Conservation (phyloP, 2,888 invertebrate species). For the Notodonta ziczac region DNA sequence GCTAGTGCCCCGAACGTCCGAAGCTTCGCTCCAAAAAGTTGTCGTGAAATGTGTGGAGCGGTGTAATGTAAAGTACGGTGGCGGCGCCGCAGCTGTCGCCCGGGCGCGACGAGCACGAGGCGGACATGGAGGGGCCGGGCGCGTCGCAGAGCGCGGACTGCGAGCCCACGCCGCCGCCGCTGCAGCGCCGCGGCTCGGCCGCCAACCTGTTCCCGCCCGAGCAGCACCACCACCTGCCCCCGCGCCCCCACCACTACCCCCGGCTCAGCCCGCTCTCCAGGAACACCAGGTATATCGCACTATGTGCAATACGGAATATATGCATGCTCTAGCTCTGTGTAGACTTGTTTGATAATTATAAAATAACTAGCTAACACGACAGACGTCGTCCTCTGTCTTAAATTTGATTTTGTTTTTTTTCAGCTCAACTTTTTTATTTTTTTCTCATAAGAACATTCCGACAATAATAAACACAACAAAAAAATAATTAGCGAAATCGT, state of each 20-base stretch:
- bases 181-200: slow-evolving; percentile 93
- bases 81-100: slow-evolving; percentile 88
- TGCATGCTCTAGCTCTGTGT: too few relatives aligned
- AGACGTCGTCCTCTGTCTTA: too few relatives aligned
- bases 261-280: slow-evolving; percentile 93
- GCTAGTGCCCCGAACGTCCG: too few relatives aligned
- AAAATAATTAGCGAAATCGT: too few relatives aligned
- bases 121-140: slow-evolving; percentile 94
- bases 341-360: too few relatives aligned
- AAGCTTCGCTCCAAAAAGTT: too few relatives aligned
- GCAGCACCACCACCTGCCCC: slow-evolving; percentile 71
- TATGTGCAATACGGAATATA: too few relatives aligned
- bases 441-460: too few relatives aligned
- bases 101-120: slow-evolving; percentile 93
- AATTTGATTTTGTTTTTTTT: too few relatives aligned
- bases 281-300: slow-evolving; percentile 73
- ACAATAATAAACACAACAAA: too few relatives aligned
- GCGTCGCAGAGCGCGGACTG: slow-evolving; percentile 96
- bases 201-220: slow-evolving; percentile 93
- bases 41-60: slow-evolving; percentile 19
- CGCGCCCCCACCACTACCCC: slow-evolving; percentile 85
- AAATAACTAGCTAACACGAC: too few relatives aligned
- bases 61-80: slow-evolving; percentile 41
- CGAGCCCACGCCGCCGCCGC: slow-evolving; percentile 94
- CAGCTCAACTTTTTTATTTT: too few relatives aligned